Conservation (phyloP, 2,888 invertebrate species). For the Ennomos quercinarius region DNA sequence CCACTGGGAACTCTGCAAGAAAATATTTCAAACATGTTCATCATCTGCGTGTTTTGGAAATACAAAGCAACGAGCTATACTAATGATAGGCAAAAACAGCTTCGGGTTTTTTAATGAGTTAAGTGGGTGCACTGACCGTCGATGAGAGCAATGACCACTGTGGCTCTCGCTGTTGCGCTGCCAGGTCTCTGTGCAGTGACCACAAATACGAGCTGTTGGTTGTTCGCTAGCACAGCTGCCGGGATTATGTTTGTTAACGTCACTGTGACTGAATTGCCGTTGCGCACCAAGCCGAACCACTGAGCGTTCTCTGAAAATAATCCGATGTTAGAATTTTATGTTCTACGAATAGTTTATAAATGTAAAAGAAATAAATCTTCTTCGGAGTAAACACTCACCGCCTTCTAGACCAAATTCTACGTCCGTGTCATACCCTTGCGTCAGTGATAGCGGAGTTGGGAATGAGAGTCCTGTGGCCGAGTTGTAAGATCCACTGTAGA, state of each 20-base stretch:
- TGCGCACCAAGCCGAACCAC: constrained; percentile 26
- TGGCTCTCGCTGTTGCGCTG: constrained; percentile 30
- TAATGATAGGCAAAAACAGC: background rate
- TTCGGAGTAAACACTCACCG: constrained; percentile 35
- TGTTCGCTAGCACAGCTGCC: constrained; percentile 38
- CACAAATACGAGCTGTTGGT: constrained; percentile 40
- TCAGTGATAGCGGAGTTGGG: constrained; percentile 39
- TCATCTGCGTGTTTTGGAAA: no score
- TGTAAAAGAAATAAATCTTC: background rate
- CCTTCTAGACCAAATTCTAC: constrained; percentile 45
- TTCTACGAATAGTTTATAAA: background rate
- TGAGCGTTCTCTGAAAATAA: constrained; percentile 14
- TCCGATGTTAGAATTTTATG: no score
- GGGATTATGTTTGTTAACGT: constrained; percentile 39
- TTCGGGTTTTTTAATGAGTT: no score
- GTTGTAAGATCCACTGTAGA: constrained; percentile 48
- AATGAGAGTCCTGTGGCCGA: constrained; percentile 39
- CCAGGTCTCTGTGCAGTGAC: constrained; percentile 26
- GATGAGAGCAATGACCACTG: constrained; percentile 32
- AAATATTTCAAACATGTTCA: constrained; percentile 11
- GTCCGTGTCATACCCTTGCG: constrained; percentile 41
- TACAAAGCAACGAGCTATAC: background rate
- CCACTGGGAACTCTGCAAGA: constrained; percentile 25
- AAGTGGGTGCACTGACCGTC: constrained; percentile 30
- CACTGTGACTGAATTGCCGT: constrained; percentile 32